Conservation (phyloP, 2,113 vertebrate species). For the Phalacrocorax brasilianus region DNA sequence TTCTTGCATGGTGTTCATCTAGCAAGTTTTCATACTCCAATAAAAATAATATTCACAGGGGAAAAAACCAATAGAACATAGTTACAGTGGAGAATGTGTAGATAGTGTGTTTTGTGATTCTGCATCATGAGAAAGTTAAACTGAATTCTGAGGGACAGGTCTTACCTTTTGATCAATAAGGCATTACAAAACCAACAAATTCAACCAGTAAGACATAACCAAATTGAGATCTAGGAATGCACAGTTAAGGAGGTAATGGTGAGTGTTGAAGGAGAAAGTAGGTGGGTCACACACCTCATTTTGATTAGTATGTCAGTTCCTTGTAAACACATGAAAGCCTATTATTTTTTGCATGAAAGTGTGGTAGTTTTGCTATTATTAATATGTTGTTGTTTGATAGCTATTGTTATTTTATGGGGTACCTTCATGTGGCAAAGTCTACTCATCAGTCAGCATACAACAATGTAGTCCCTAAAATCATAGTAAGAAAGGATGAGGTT, state of each 20-base stretch:
- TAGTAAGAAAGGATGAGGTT: not conserved
- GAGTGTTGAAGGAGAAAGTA: not conserved
- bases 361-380: not conserved
- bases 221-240: not conserved
- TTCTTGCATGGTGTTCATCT: not conserved
- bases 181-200: not conserved
- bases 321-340: not conserved
- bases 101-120: not conserved
- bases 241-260: not conserved
- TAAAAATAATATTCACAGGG: not conserved
- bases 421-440: not conserved
- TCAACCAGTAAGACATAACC: not conserved
- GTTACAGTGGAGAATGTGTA: not conserved
- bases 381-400: not conserved
- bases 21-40: not conserved
- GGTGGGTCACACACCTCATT: not conserved
- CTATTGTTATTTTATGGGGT: not conserved
- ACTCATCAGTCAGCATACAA: not conserved
- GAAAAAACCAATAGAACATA: not conserved
- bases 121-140: not conserved
- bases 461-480: not conserved
- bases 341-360: not conserved
- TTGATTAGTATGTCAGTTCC: not conserved
- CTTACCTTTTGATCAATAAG: not conserved
- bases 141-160: not conserved